Base-by-base conservation (phyloP, 2,888 invertebrate genomes). In the Danaus chrysippus region DNA sequence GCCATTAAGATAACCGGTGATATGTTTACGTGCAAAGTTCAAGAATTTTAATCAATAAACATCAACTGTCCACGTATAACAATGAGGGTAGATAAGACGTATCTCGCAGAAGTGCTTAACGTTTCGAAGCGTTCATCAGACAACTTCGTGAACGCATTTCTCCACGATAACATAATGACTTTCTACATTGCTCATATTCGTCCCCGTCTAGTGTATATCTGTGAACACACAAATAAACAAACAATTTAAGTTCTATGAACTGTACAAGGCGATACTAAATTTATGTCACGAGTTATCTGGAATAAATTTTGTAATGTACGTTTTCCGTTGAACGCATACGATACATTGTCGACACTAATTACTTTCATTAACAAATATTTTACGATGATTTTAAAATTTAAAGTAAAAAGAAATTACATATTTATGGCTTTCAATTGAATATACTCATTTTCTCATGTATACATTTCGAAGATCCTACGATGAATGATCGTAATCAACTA, bases 211-310 rank as follows among this genome's bases (percentile, higher is more conserved):
- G 76, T 80, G 82, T 83, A 80, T 78, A 81, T 78, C 81, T 73
- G 77, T 76, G 72, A 70, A 73, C 61, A 71, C 73, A 75, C 71
- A 72, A 70, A 70, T 73, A 78, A 73, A 71, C 64, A 71, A 77
- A 77, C 76, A 81, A 77, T 76, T 77, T 76, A 82, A 85, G 87
- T 88, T 88, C 88, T 82, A 83, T 86, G 88, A 88, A 88, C 87
- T 84, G 80, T 75, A 71, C 73, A 71, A 73, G 71, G 69, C 75
- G 85, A 87, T 86, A 87, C 75, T 77, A 78, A 81, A 87, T 86
- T 84, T 83, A 83, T 88, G 89, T 87, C 89, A 86, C 75, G 74
- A 75, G 78, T 84, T 87, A 88, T 87, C 78, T 71, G 71, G 73
- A 82, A 78, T 82, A 78, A 83, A 82, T 86, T 86, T 86, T 85